phyloP scores from a whole-genome alignment of 2,113 vertebrate species.

The Pteropus alecto region DNA sequence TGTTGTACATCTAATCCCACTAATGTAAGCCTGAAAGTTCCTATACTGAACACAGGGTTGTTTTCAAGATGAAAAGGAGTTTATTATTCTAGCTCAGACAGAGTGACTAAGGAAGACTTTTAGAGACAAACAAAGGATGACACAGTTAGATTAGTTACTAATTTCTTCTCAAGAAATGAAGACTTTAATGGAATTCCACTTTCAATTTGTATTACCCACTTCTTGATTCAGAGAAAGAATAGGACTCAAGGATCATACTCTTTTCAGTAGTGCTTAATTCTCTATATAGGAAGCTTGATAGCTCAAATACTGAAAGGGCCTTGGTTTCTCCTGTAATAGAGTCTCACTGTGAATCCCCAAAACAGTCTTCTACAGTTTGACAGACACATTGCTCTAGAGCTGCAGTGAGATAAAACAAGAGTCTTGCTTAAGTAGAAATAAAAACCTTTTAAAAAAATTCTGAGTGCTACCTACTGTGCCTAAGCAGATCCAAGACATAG shows the following conservation, averaged over 20 bases:
- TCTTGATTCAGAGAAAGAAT: conserved; percentile 2
- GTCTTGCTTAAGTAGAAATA: not conserved
- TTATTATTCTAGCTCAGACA: not conserved
- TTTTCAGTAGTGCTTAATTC: not conserved
- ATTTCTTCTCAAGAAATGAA: conserved; percentile 6
- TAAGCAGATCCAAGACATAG: not conserved
- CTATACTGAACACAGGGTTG: not conserved
- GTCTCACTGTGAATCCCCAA: not conserved
- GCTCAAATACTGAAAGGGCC: not conserved
- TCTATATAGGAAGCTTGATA: not conserved
- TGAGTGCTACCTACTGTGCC: not conserved
- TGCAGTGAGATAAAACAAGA: not conserved
- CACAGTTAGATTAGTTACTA: not conserved
- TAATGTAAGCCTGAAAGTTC: not conserved
- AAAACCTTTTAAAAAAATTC: not conserved
- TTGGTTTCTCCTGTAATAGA: not conserved
- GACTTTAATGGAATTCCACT: not conserved
- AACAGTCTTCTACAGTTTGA: not conserved
- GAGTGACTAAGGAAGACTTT: not conserved
- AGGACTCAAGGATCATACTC: not conserved
- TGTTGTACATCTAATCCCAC: not conserved
- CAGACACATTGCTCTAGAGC: not conserved
- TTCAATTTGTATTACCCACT: not conserved
- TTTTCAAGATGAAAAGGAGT: not conserved
- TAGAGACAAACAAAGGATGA: not conserved